Conservation (phyloP, 2,797 vertebrate species). For the Spondyliosoma cantharus region DNA sequence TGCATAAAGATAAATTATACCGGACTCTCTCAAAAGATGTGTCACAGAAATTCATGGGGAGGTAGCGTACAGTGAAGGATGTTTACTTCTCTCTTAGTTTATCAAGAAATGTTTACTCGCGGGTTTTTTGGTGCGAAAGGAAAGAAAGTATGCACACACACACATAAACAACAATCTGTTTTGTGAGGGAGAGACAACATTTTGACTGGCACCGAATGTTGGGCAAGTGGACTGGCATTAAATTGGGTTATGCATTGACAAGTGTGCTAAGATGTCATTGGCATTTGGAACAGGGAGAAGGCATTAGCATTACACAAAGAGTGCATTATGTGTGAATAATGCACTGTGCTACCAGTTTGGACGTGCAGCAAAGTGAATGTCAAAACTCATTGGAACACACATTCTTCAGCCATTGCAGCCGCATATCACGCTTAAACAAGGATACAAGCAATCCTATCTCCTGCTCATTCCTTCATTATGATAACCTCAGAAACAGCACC, state of each 20-base stretch:
- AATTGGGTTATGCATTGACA: conserved; percentile 75
- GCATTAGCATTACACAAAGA: conserved; percentile 89
- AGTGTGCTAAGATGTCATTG: conserved; percentile 74
- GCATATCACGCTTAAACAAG: conserved; percentile 86
- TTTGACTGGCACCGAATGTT: conserved; percentile 56
- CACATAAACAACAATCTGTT: conserved; percentile 35
- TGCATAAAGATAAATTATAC: conserved; percentile 29
- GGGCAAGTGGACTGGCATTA: conserved; percentile 59
- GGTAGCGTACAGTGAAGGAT: conserved; percentile 5
- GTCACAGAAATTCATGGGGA: conserved; percentile 19
- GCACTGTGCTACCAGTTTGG: conserved; percentile 88
- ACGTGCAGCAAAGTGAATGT: conserved; percentile 95
- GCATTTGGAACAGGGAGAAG: conserved; percentile 77
- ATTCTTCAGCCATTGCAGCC: conserved; percentile 90
- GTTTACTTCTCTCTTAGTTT: conserved; percentile 20
- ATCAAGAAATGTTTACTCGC: neutral
- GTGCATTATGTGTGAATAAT: conserved; percentile 93
- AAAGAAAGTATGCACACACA: conserved; percentile 12
- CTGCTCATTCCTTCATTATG: conserved; percentile 70
- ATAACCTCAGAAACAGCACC: conserved; percentile 46
- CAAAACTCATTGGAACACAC: conserved; percentile 90
- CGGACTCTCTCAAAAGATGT: conserved; percentile 16
- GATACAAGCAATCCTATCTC: conserved; percentile 74
- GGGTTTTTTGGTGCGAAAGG: conserved; percentile 12
- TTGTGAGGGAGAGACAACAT: conserved; percentile 47